Evolutionary conservation across 2,797 vertebrate genomes (phyloP), one percentile per base, ranked within the genome.

Genomic region (Acanthopagrus latus): DNA sequence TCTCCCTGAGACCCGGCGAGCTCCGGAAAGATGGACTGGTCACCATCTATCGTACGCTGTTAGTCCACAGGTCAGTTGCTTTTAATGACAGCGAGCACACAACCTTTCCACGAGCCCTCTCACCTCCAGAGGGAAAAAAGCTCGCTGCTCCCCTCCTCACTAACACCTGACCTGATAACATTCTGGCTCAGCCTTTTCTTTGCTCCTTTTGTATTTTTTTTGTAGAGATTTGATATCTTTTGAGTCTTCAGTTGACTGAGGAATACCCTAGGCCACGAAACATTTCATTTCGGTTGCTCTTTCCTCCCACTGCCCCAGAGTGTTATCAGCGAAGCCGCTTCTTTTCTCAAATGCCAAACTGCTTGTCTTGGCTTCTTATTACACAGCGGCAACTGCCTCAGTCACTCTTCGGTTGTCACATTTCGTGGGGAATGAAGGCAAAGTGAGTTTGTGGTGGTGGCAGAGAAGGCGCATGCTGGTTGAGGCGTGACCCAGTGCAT

Each of bases 291-390:
- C 64, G 67, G n/a, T 67, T 62, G 62, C 62, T 77, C 59, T 3
- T 54, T 72, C 54, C 46, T 60, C 60, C 25, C 3, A 20, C 65
- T 20, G 59, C 83, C 58, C 12, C 51, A n/a, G 80, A 81, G 76
- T 75, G 58, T 62, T 79, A 79, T 84, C 79, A 71, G 71, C 21
- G 80, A 81, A 83, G 62, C 71, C 64, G 52, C 20, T 59, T 67
- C 60, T 68, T 82, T 76, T 64, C 64, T 74, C 38, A 84, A 82
- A 89, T 86, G 64, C 74, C 85, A 87, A 64, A 79, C 50, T 4
- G 44, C 58, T 76, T 71, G 58, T 76, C 56, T 80, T 50, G 27
- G 68, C 69, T 47, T 70, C 25, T 64, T 68, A 70, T 77, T 74
- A 56, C 60, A 59, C 44, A 17, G 11, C 41, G 33, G 62, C 25